Conservation (phyloP, 1,140 invertebrate species). For the Heliconius himera region DNA sequence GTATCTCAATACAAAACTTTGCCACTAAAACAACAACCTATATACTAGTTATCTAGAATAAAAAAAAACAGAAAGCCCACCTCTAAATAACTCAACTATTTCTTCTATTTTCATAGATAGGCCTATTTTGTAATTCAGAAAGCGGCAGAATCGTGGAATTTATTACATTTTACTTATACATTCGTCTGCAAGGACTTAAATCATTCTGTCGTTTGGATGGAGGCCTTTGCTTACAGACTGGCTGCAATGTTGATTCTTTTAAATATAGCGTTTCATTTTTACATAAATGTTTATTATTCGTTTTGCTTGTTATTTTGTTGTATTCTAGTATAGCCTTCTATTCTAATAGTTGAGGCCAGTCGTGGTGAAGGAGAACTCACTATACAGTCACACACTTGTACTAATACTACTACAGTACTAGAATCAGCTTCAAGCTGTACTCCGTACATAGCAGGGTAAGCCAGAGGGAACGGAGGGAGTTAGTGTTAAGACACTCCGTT, state of each 20-base stretch:
- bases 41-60: background rate
- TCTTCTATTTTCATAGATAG: slow-evolving; percentile 38
- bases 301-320: background rate
- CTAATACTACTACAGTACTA: no score
- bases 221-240: slow-evolving; percentile 27
- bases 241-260: background rate
- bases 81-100: slow-evolving; percentile 6
- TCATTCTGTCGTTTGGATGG: slow-evolving; percentile 29
- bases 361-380: no score
- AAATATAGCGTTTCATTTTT: background rate
- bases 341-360: no score
- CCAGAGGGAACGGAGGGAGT: no score
- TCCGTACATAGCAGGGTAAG: no score
- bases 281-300: slow-evolving; percentile 8
- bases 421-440: no score
- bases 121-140: slow-evolving; percentile 33
- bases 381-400: no score
- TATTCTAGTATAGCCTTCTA: background rate
- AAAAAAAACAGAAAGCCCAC: background rate
- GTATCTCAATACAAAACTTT: no score
- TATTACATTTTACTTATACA: slow-evolving; percentile 40
- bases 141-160: slow-evolving; percentile 41
- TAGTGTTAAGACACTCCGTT: no score
- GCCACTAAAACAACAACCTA: no score
- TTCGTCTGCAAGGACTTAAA: slow-evolving; percentile 21